Evolutionary conservation across 2,113 vertebrate genomes (phyloP), one percentile per base, ranked within the genome.

Genomic region (Chlorodrepanis virens): DNA sequence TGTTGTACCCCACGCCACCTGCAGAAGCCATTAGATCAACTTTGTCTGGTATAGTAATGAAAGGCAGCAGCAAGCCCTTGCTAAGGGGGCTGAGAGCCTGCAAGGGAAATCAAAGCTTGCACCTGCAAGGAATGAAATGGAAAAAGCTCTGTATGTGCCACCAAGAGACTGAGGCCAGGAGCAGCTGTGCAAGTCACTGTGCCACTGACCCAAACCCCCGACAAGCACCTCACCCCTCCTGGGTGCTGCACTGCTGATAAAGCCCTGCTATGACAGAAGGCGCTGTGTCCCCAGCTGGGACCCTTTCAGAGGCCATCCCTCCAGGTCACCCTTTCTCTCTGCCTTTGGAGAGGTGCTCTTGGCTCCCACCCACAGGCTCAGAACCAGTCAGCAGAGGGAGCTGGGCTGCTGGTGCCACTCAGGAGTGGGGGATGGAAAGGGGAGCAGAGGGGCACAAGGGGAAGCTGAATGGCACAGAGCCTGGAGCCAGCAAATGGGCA

Each of bases 21-120:
- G 97, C 10, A 95, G 74, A 96, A 97, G 61, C 91, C 80, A 97
- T 96, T 70, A 97, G 59, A 86, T 93, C 69, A 56, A 67, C 35
- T 22, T 49, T 63, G 83, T 88, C 93, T 85, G 77, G 49, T 54
- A 39, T 0, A 91, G 83, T 82, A 91, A 80, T 69, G 74, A 93
- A 91, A 95, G 90, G 65, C 80, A 81, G 89, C 44, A 94, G 83
- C 65, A 84, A 79, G 56, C 24, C 35, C 52, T 79, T 52, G 87
- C 72, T 79, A 44, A 39, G 45, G 33, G 86, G 61, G 75, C 75
- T 60, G n/a, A 64, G 64, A 60, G 28, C 25, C 86, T 80, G 47
- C 40, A 69, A 70, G 77, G 44, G 25, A 92, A 96, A 95, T 77
- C 85, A 92, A 76, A 93, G 82, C 42, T 91, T 80, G 70, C 93